A percentile compares a stretch with the other conserved stretches of the same genome.
Evolutionary conservation across 2,797 vertebrate species (phyloP).

Genomic region (Acestrorhynchus altus): DNA sequence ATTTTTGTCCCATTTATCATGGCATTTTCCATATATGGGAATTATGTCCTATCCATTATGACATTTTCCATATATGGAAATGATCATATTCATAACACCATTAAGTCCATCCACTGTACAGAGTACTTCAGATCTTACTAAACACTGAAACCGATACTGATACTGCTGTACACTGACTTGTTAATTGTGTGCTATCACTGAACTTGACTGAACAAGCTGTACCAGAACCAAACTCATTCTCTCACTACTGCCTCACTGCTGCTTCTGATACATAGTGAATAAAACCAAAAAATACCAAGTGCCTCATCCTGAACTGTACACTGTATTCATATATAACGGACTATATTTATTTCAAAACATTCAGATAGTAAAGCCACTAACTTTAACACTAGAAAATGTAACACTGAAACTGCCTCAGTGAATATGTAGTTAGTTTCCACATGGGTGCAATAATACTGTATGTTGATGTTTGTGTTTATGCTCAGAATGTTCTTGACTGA

Average conservation of each 20-base stretch:
- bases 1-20: no score
- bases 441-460: constrained; percentile 34
- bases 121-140: neutral
- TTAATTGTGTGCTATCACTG: neutral
- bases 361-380: neutral
- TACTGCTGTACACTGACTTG: no score
- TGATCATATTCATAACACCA: neutral
- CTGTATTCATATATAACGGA: constrained; percentile 1
- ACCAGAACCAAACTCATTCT: neutral
- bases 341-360: constrained; percentile 6
- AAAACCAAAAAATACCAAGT: constrained; percentile 22
- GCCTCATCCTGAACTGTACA: constrained; percentile 28
- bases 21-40: no score
- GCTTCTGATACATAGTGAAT: constrained; percentile 1
- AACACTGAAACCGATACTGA: constrained; percentile 9
- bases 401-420: constrained; percentile 7
- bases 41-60: no score
- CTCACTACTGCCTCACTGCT: neutral
- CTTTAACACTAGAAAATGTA: neutral
- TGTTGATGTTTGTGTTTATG: neutral
- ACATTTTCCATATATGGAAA: no score
- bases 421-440: constrained; percentile 12
- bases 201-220: neutral
- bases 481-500: neutral
- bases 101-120: neutral